Base-by-base conservation (phyloP, 2,113 vertebrate species). In the Tachysurus vachellii region DNA sequence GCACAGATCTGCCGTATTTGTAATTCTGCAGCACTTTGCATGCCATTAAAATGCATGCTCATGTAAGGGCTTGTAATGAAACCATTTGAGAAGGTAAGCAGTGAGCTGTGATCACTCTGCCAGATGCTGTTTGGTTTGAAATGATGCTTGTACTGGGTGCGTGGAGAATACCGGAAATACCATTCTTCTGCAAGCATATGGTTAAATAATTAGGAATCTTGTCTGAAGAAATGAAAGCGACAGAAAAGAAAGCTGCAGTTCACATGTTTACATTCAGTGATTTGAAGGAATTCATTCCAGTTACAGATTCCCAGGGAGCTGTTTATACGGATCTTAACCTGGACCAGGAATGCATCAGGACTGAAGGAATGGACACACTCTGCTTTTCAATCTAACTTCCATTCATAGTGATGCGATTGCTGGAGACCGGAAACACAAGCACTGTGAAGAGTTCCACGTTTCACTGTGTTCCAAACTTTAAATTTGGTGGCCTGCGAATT, bases 121-220 rank as follows among this genome's bases (percentile, higher is more conserved):
- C 93, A 93, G 91, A 89, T 88, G 92, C 90, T 90, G 90, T 92
- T 94, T 94, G 93, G 90, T 92, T 94, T 94, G 88, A 91, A 90
- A 91, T 91, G 91, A 93, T 92, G 91, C 87, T 92, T 91, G 94
- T 92, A 88, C 88, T 62, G 88, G 62, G 85, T 91, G 89, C 91
- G 91, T 85, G 89, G 88, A 92, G 89, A 91, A 88, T 83, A 83
- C 85, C 53, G 84, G 62, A 87, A 82, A 86, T 91, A 87, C 87
- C 64, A 28, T 81, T 61, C 17, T 85, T 90, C 88, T 76, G 86
- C 89, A 89, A 71, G 17, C 85, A 82, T 66, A 84, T 76, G 82
- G 83, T 91, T 80, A 86, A 68, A 88, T 73, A 85, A 76, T 88
- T 77, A 86, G 89, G 88, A 91, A 86, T 17, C 87, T 64, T 71